These are phyloP conservation scores for Corythoichthys intestinalis DNA, from an alignment of 2,113 vertebrate species.

Conservation along the genomic window DNA sequence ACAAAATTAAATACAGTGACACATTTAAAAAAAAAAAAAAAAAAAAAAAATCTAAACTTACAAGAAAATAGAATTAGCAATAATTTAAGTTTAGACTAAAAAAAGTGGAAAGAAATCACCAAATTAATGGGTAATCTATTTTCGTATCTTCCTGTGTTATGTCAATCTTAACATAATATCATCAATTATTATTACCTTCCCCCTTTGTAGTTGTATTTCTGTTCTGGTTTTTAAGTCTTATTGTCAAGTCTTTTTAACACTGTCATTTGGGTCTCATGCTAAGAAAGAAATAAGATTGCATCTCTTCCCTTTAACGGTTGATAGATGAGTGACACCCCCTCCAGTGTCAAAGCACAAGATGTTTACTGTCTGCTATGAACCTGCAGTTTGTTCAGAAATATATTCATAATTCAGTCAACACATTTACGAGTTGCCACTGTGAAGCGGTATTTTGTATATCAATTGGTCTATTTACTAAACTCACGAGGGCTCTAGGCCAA, in stretches of 20 bases:
- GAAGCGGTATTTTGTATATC: constrained; percentile 1
- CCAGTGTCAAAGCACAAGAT: background rate
- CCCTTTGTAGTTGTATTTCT: background rate
- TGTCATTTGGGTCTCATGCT: background rate
- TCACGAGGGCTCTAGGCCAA: constrained; percentile 11
- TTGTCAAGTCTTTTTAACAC: background rate
- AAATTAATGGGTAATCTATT: background rate
- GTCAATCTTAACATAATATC: background rate
- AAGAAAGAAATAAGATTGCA: background rate
- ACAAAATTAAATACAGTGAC: too few species aligned
- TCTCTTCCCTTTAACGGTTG: background rate
- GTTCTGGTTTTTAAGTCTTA: background rate
- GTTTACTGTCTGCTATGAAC: background rate
- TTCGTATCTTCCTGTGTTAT: too few species aligned
- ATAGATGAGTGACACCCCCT: background rate
- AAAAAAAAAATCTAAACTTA: too few species aligned
- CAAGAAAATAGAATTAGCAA: too few species aligned
- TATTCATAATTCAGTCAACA: background rate
- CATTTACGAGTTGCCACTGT: constrained; percentile 30
- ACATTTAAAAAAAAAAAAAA: too few species aligned
- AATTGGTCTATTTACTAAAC: background rate
- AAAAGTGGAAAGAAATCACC: too few species aligned
- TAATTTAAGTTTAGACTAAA: too few species aligned
- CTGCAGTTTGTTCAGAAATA: background rate
- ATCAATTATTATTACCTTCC: background rate